Evolutionary conservation across 2,888 invertebrate genomes (phyloP).

Genomic region (Epinotia ramella): DNA sequence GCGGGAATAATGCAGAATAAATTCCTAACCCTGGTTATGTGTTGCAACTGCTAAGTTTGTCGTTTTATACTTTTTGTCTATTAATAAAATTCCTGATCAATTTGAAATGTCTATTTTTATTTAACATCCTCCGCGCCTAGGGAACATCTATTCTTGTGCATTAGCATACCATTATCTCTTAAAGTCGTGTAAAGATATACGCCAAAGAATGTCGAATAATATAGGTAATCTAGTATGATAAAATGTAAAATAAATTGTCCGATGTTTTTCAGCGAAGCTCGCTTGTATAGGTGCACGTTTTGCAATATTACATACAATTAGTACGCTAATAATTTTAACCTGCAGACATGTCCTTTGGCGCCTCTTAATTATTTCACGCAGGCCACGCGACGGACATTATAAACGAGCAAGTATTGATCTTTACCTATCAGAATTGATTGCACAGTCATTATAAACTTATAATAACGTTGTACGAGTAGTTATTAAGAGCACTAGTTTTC

Average conservation of each 20-base stretch:
- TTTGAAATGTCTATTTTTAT: conserved; percentile 48
- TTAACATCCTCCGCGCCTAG: conserved; percentile 56
- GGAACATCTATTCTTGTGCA: conserved; percentile 61
- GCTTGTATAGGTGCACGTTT: conserved; percentile 58
- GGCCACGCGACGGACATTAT: conserved; percentile 37
- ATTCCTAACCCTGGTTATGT: conserved; percentile 30
- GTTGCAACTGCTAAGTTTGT: conserved; percentile 28
- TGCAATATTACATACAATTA: conserved; percentile 44
- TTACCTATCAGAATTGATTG: conserved; percentile 49
- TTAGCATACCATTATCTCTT: conserved; percentile 72
- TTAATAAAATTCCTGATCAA: conserved; percentile 44
- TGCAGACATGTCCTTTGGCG: conserved; percentile 44
- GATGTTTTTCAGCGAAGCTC: conserved; percentile 57
- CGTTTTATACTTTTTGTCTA: conserved; percentile 38
- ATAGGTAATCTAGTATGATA: conserved; percentile 55
- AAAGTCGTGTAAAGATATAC: conserved; percentile 65
- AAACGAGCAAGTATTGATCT: conserved; percentile 47
- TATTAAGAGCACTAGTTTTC: conserved; percentile 53
- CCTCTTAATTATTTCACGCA: conserved; percentile 43
- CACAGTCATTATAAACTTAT: conserved; percentile 55
- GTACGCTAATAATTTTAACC: conserved; percentile 42
- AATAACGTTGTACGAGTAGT: conserved; percentile 54
- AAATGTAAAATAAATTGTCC: conserved; percentile 61
- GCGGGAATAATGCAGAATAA: conserved; percentile 1
- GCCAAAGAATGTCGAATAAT: conserved; percentile 66